A percentile compares a stretch with the other conserved stretches of the same genome.
Evolutionary conservation across 2,113 vertebrate genomes (phyloP).

Genomic region (Vulpes ferrilata): DNA sequence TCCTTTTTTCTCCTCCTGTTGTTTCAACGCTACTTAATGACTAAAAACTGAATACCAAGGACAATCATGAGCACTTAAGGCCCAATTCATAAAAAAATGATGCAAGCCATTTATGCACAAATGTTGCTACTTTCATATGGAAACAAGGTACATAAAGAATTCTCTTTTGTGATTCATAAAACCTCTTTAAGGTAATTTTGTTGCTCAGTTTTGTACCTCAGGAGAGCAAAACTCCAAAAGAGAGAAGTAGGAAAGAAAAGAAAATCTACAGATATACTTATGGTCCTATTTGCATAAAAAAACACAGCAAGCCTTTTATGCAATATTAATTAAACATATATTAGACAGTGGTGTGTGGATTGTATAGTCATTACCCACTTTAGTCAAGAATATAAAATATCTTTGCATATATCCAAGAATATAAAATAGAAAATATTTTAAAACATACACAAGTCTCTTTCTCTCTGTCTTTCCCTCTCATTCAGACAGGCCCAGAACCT

Average conservation of each 20-base stretch:
- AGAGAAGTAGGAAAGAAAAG: constrained; percentile 79
- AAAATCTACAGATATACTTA: constrained; percentile 77
- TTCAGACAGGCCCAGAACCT: not conserved
- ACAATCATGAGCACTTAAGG: constrained; percentile 91
- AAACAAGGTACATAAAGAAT: constrained; percentile 91
- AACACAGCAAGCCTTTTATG: constrained; percentile 72
- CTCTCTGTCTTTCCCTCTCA: not conserved
- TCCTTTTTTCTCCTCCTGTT: constrained; percentile 90
- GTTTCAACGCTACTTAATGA: constrained; percentile 91
- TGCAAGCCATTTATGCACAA: constrained; percentile 89
- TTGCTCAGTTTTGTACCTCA: constrained; percentile 87
- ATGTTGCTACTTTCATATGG: constrained; percentile 91
- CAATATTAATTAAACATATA: constrained; percentile 78
- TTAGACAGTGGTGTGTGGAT: constrained; percentile 27
- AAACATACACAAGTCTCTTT: not conserved
- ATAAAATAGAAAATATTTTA: constrained; percentile 68
- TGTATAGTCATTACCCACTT: constrained; percentile 46
- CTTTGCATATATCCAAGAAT: constrained; percentile 36
- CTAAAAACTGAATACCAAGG: constrained; percentile 90
- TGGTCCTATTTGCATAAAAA: constrained; percentile 81
- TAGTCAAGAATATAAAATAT: constrained; percentile 71
- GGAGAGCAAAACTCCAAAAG: constrained; percentile 83
- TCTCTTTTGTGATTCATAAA: constrained; percentile 88
- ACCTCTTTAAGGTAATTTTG: constrained; percentile 89
- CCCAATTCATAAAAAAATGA: constrained; percentile 89